Evolutionary conservation across 2,797 vertebrate genomes (phyloP).

Genomic region (Oceanodroma leucorhoa): DNA sequence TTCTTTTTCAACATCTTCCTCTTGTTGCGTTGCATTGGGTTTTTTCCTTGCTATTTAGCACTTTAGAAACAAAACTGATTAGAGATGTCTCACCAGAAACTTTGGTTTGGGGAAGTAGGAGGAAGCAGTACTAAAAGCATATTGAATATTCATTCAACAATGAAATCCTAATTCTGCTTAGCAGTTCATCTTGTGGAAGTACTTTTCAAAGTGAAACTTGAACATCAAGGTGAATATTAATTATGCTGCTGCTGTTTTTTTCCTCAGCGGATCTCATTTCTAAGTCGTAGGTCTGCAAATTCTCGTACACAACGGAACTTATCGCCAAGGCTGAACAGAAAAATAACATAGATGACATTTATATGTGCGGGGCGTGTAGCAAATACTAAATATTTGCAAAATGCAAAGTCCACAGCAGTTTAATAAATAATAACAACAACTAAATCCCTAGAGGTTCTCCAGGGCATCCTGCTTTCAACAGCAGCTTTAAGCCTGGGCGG

Average conservation of each 20-base stretch:
- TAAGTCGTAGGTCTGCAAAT: neutral
- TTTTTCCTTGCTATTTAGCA: neutral
- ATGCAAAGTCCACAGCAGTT: neutral
- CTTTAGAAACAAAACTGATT: slow-evolving; percentile 4
- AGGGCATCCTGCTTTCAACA: neutral
- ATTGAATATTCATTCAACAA: slow-evolving; percentile 41
- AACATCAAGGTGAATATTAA: slow-evolving; percentile 33
- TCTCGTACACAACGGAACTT: neutral
- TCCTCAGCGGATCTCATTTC: neutral
- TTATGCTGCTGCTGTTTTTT: neutral
- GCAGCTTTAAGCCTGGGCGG: neutral
- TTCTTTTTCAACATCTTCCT: neutral
- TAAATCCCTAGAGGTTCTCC: neutral
- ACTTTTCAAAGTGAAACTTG: slow-evolving; percentile 15
- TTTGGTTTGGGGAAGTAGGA: neutral
- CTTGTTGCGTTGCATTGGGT: neutral
- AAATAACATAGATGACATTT: neutral
- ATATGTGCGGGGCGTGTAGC: neutral
- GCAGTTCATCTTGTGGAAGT: neutral
- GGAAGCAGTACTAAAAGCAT: neutral
- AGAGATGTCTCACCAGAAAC: neutral
- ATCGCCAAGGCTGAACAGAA: neutral
- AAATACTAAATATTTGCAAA: neutral
- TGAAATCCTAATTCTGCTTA: slow-evolving; percentile 27
- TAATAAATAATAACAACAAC: neutral